Conservation (phyloP, 2,113 vertebrate genomes). For the Tragelaphus strepsiceros region DNA sequence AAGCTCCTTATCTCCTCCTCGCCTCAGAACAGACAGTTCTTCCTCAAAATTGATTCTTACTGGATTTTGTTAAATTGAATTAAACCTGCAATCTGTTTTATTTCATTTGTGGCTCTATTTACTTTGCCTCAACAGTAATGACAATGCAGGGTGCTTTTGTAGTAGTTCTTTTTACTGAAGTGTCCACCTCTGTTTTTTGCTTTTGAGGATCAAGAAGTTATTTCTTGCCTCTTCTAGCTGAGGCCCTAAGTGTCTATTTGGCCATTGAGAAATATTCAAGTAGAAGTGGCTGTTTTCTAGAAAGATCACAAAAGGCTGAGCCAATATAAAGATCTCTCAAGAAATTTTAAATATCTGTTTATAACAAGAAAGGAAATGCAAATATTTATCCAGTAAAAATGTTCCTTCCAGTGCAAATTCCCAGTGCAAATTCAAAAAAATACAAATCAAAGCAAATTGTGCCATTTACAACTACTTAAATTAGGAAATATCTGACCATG, state of each 20-base stretch:
- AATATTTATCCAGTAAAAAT: not conserved
- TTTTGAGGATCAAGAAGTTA: not conserved
- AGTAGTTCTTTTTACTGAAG: not conserved
- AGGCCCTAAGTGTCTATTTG: not conserved
- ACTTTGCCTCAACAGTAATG: not conserved
- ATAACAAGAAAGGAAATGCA: not conserved
- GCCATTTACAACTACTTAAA: not conserved
- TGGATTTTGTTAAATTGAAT: not conserved
- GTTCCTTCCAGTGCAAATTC: not conserved
- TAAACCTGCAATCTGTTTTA: not conserved
- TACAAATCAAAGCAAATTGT: slow-evolving; percentile 18
- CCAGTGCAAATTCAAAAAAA: not conserved
- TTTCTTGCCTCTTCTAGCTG: not conserved
- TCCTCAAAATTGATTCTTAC: not conserved
- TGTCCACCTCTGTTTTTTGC: not conserved
- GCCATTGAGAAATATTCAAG: not conserved
- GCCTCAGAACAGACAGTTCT: not conserved
- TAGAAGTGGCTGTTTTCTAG: not conserved
- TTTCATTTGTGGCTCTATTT: not conserved
- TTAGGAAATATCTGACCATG: not conserved
- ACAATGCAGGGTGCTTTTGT: not conserved
- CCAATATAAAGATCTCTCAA: not conserved
- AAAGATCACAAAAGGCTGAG: not conserved
- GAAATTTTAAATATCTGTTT: not conserved
- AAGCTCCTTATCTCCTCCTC: not conserved